These are phyloP conservation scores for Podarcis lilfordi DNA, from an alignment of 2,797 vertebrate genomes.

Conservation along the genomic window DNA sequence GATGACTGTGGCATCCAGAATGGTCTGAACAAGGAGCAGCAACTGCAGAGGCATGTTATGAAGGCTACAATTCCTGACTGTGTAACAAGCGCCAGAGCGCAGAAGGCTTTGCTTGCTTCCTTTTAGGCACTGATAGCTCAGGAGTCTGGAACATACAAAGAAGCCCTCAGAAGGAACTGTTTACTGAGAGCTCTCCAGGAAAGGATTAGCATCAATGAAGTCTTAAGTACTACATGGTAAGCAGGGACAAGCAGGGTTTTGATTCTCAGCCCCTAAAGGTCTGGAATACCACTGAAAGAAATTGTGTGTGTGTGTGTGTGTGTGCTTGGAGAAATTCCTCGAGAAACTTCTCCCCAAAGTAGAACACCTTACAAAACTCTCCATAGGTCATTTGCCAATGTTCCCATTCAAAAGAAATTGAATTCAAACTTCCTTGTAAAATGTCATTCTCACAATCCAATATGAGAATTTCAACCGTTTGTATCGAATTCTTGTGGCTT, in stretches of 20 bases:
- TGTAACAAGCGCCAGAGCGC: not conserved
- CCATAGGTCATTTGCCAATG: not conserved
- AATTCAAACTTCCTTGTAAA: too few relatives aligned
- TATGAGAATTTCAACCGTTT: not conserved
- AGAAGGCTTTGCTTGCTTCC: not conserved
- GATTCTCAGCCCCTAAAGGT: not conserved
- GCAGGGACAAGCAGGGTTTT: not conserved
- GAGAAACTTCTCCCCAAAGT: not conserved
- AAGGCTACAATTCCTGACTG: not conserved
- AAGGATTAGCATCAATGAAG: not conserved
- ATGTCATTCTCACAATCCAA: not conserved
- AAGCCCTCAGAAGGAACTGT: not conserved
- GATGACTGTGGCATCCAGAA: too few relatives aligned
- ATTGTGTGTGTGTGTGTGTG: too few relatives aligned
- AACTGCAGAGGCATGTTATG: not conserved
- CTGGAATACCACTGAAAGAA: not conserved
- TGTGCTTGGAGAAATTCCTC: not conserved
- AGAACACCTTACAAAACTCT: not conserved
- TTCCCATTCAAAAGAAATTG: too few relatives aligned
- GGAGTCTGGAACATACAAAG: not conserved
- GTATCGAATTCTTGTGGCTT: not conserved
- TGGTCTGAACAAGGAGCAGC: not conserved
- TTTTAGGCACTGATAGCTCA: not conserved
- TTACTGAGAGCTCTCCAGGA: slow-evolving; percentile 3
- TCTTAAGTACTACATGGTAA: not conserved